Evolutionary conservation across 2,797 vertebrate species (phyloP), one percentile per base, ranked within the genome.

Genomic region (Tragopan temminckii): DNA sequence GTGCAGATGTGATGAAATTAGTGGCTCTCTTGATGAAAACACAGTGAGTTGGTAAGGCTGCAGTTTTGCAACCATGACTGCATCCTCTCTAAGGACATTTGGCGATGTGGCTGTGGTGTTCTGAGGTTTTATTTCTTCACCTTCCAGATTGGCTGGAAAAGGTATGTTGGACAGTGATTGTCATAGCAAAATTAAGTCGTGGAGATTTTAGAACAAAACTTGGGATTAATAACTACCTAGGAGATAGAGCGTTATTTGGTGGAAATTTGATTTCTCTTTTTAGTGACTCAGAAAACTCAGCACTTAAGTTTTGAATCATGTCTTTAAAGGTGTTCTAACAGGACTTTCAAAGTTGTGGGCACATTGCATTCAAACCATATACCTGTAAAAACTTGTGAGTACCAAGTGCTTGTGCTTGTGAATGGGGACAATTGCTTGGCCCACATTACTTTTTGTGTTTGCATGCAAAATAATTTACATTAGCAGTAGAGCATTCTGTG

Each of bases 371-470:
- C 31, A 50, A 71, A 29, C 70, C 58, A 43, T 62, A 46, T 16
- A 31, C 66, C 5, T 76, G 76, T 84, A 74, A 69, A 88, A 92
- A 58, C 85, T 92, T 81, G 74, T 81, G 70, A 91, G 21, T 31
- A 3, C 8, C 3, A 29, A 53, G 55, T 50, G 29, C 70, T 62
- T 71, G 59, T 35, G 29, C 70, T 58, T 71, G 62, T 81, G 59
- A 91, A 67, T 29, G 72, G 88, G 88, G 50, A 29, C 19, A 81
- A 74, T 85, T 71, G 58, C 62, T 85, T 85, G 70, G 55, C 76
- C 57, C 57, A 42, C 13, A 43, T 76, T 88, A n/a, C 36, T 14
- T 79, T 89, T 85, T 72, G 43, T 69, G 63, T 92, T 84, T 70
- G 31, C 43, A 7, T 53, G 85, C 59, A 79, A 80, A 89, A 70